phyloP scores from a whole-genome alignment of 2,797 vertebrate genomes.

The Neopelma chrysocephalum region DNA sequence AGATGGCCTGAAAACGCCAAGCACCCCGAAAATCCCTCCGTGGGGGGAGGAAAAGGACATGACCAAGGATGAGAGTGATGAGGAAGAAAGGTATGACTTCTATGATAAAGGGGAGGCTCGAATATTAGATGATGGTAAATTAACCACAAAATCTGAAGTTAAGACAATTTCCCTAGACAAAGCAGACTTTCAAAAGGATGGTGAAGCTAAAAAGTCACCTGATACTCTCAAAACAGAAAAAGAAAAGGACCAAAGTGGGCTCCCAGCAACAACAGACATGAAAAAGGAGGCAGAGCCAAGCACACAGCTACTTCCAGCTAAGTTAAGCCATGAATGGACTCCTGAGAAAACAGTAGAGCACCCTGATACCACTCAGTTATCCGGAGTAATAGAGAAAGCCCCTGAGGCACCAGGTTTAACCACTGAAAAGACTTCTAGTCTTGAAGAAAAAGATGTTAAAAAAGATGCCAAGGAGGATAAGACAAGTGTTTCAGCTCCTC shows the following conservation, averaged over 20 bases:
- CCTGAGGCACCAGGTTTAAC: not conserved
- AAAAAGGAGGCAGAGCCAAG: conserved; percentile 45
- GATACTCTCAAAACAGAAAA: conserved; percentile 45
- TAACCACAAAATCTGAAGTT: conserved; percentile 48
- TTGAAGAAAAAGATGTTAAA: conserved; percentile 61
- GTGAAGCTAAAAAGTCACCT: not conserved
- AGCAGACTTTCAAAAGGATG: conserved; percentile 31
- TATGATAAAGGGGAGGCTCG: conserved; percentile 23
- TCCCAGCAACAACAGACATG: not conserved
- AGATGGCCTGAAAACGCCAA: conserved; percentile 46
- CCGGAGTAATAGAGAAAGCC: conserved; percentile 26
- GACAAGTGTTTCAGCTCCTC: not conserved
- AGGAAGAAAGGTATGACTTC: conserved; percentile 42
- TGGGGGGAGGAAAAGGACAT: conserved; percentile 66
- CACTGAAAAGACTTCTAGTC: conserved; percentile 36
- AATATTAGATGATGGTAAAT: conserved; percentile 52
- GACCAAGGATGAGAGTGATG: conserved; percentile 67
- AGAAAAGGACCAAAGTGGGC: not conserved
- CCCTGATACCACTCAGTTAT: not conserved
- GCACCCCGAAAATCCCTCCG: not conserved
- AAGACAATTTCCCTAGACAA: conserved; percentile 18
- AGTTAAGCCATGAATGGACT: conserved; percentile 33
- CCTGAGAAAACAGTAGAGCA: conserved; percentile 20
- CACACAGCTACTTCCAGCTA: not conserved
- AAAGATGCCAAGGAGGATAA: conserved; percentile 34